phyloP scores from a whole-genome alignment of 1,140 invertebrate species.

The Colletes latitarsis region DNA sequence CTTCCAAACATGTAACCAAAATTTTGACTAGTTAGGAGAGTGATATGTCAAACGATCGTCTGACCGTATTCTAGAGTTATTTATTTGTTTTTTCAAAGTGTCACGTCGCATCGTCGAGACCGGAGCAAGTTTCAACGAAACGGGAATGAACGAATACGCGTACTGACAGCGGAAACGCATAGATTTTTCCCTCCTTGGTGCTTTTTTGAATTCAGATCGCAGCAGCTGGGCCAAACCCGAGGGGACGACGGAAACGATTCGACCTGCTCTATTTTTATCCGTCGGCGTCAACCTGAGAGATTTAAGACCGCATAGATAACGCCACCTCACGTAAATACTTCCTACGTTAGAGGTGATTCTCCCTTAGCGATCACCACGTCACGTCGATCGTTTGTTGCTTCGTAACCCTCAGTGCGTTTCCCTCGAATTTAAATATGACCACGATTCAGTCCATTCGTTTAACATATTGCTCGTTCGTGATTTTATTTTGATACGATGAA shows the following conservation, averaged over 20 bases:
- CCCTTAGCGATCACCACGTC: constrained; percentile 35
- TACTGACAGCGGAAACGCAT: constrained; percentile 43
- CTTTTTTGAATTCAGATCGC: constrained; percentile 57
- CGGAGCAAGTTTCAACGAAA: constrained; percentile 21
- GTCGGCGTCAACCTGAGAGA: constrained; percentile 57
- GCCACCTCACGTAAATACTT: constrained; percentile 46
- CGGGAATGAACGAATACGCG: constrained; percentile 30
- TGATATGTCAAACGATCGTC: constrained; percentile 20
- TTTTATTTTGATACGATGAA: not conserved
- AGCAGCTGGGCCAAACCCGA: constrained; percentile 51
- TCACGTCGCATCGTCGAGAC: constrained; percentile 31
- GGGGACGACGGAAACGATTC: constrained; percentile 44
- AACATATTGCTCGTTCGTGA: not conserved
- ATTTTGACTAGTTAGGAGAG: constrained; percentile 20
- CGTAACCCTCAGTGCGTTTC: not conserved
- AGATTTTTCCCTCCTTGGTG: constrained; percentile 44
- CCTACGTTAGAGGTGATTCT: constrained; percentile 38
- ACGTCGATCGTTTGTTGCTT: constrained; percentile 34
- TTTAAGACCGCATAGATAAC: constrained; percentile 65
- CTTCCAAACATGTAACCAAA: not conserved
- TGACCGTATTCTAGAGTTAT: not conserved
- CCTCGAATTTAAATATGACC: constrained; percentile 47
- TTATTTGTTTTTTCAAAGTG: constrained; percentile 38
- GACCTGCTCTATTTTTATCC: constrained; percentile 68
- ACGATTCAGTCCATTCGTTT: constrained; percentile 15